Conservation (phyloP, 2,888 invertebrate genomes). For the Drosophila pseudotakahashii region DNA sequence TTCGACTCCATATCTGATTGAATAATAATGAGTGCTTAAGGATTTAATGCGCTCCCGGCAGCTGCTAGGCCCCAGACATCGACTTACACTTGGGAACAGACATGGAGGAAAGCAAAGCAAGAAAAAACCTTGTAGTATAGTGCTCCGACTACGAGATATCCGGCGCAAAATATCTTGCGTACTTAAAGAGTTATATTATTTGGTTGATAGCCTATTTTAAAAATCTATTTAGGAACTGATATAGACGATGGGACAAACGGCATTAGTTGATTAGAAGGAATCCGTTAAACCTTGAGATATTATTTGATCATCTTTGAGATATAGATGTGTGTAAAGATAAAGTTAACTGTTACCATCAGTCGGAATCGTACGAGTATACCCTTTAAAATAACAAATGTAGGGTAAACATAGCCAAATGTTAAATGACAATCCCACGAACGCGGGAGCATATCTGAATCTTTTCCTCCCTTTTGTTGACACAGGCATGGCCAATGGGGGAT, state of each 20-base stretch:
- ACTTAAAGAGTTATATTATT: too few relatives aligned
- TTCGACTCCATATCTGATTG: conserved; percentile 79
- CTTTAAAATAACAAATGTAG: background rate
- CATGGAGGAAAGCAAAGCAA: conserved; percentile 10
- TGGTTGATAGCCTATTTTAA: too few relatives aligned
- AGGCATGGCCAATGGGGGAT: conserved; percentile 62
- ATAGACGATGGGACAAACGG: too few relatives aligned
- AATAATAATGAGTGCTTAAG: conserved; percentile 80
- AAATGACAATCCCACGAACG: conserved; percentile 50
- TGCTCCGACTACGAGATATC: background rate
- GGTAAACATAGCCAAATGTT: conserved; percentile 47
- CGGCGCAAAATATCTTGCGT: background rate
- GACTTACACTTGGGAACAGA: conserved; percentile 28
- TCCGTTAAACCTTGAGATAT: too few relatives aligned
- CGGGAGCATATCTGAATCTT: conserved; percentile 14
- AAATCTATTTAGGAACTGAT: too few relatives aligned
- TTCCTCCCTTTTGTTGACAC: conserved; percentile 30
- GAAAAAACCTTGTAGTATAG: background rate
- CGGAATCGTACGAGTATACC: background rate
- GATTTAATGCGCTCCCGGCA: conserved; percentile 73
- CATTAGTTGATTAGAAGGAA: too few relatives aligned
- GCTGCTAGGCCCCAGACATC: conserved; percentile 40
- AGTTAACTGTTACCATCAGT: too few relatives aligned
- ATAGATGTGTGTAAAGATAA: too few relatives aligned
- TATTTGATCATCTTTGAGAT: too few relatives aligned